These are phyloP conservation scores for Tapera naevia DNA, from an alignment of 2,797 vertebrate genomes.

Conservation along the genomic window DNA sequence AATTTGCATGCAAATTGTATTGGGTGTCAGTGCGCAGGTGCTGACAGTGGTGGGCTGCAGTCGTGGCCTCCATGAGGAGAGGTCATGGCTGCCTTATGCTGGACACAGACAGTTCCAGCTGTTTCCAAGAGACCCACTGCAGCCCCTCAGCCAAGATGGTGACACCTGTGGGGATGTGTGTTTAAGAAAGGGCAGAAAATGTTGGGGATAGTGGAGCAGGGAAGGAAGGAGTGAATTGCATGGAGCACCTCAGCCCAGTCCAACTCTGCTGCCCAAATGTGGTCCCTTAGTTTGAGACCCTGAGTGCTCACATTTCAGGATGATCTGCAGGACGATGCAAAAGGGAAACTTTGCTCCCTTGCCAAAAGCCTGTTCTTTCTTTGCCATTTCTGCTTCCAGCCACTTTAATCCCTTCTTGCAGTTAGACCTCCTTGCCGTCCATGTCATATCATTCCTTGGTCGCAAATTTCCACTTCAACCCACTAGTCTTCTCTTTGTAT, in stretches of 20 bases:
- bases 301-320: not conserved
- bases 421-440: too few species aligned
- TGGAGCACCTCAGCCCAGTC: not conserved
- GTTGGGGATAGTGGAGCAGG: accelerated
- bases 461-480: not conserved
- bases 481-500: not conserved
- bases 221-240: not conserved
- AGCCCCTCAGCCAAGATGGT: not conserved
- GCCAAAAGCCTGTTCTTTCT: not conserved
- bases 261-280: not conserved
- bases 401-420: not conserved
- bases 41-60: not conserved
- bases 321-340: not conserved
- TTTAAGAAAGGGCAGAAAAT: not conserved
- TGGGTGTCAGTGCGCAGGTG: not conserved
- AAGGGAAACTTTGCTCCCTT: not conserved
- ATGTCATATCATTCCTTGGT: not conserved
- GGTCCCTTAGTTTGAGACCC: too few species aligned
- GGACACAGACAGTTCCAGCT: not conserved
- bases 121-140: not conserved
- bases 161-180: accelerated
- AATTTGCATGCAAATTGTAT: not conserved
- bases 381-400: not conserved
- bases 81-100: not conserved
- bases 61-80: not conserved